Evolutionary conservation across 2,797 vertebrate genomes (phyloP).

Genomic region (Antrozous pallidus): DNA sequence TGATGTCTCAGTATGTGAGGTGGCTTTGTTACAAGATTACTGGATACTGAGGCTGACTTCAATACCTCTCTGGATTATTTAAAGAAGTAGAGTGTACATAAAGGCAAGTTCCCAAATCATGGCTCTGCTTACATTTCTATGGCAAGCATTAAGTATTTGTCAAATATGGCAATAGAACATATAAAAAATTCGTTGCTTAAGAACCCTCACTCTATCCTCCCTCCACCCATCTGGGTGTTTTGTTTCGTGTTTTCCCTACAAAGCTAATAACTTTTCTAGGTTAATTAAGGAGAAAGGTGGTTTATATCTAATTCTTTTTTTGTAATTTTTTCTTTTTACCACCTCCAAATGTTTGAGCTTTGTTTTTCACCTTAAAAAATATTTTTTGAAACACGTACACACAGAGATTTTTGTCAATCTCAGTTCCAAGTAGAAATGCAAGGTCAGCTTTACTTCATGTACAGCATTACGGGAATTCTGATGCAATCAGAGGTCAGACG

Average conservation of each 20-base stretch:
- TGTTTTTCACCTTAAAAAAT: neutral
- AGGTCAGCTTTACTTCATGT: neutral
- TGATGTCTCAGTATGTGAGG: neutral
- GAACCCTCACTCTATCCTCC: neutral
- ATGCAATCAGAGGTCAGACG: neutral
- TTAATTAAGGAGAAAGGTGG: neutral
- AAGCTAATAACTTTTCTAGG: neutral
- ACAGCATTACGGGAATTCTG: slow-evolving; percentile 6
- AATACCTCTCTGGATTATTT: neutral
- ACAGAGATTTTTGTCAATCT: neutral
- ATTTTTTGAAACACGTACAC: neutral
- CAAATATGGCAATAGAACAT: neutral
- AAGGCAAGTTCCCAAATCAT: slow-evolving; percentile 2
- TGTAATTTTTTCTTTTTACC: neutral
- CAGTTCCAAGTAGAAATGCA: neutral
- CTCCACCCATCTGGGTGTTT: neutral
- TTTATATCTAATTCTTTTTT: slow-evolving; percentile 24
- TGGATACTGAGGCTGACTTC: neutral
- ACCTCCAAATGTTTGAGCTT: slow-evolving; percentile 27
- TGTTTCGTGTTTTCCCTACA: neutral
- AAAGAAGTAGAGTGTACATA: neutral
- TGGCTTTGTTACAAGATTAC: neutral
- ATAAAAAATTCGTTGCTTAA: neutral
- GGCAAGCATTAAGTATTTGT: slow-evolving; percentile 50
- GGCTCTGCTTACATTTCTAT: slow-evolving; percentile 50